Conservation (phyloP, 23 tunicate species). For the Botrylloides violaceus region DNA sequence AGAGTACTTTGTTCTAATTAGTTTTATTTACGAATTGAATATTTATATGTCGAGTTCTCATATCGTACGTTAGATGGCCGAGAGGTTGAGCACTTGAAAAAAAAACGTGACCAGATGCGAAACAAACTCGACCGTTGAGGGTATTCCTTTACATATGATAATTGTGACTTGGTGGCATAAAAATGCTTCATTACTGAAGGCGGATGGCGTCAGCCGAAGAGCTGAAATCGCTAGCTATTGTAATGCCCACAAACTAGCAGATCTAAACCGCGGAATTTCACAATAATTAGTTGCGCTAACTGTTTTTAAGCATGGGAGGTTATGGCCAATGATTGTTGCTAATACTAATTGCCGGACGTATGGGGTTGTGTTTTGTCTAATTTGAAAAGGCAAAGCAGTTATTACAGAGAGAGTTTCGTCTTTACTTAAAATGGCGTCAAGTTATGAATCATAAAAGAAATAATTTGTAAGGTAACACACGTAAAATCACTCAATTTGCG, state of each 20-base stretch:
- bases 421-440: background rate
- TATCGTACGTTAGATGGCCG: background rate
- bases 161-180: background rate
- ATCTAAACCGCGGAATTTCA: background rate
- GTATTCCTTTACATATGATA: background rate
- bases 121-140: background rate
- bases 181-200: background rate
- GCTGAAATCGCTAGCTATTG: no score
- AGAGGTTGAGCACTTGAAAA: constrained; percentile 12
- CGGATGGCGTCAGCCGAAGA: background rate
- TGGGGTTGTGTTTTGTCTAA: background rate
- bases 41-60: background rate
- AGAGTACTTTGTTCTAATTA: background rate
- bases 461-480: background rate
- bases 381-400: background rate
- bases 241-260: background rate
- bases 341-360: constrained; percentile 1
- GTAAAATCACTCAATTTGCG: background rate
- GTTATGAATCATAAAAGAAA: background rate
- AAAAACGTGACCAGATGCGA: constrained; percentile 21
- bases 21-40: background rate
- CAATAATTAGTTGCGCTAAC: background rate
- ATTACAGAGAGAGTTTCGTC: background rate
- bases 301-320: background rate
- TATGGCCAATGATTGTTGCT: constrained; percentile 1